A percentile compares a stretch with the other conserved stretches of the same genome.
These are phyloP conservation scores for Nesoenas mayeri DNA, from an alignment of 2,113 vertebrate genomes.

Conservation along the genomic window DNA sequence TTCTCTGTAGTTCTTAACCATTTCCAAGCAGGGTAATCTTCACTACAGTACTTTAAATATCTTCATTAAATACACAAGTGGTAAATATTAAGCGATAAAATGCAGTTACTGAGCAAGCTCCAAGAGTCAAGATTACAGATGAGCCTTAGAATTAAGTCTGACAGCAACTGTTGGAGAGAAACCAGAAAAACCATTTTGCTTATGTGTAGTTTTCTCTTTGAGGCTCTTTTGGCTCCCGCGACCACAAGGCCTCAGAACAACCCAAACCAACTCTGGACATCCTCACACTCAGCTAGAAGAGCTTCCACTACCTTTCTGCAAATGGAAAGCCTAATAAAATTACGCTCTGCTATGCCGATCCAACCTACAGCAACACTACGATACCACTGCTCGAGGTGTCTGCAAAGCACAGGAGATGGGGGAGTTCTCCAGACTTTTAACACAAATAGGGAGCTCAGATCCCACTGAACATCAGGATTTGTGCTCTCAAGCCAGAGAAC, in stretches of 20 bases:
- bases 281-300: background rate
- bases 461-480: background rate
- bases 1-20: background rate
- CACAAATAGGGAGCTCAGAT: rapidly evolving
- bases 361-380: background rate
- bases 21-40: background rate
- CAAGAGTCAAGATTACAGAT: background rate
- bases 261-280: background rate
- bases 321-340: background rate
- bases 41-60: background rate
- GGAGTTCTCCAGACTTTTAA: background rate
- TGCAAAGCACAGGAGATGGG: background rate
- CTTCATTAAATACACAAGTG: background rate
- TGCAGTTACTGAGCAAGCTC: background rate
- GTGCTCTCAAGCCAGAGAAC: background rate
- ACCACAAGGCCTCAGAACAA: background rate
- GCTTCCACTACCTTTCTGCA: background rate
- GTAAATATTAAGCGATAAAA: background rate
- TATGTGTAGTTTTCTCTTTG: background rate
- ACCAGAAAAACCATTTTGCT: background rate
- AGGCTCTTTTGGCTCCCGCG: background rate
- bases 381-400: background rate
- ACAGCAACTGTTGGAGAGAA: background rate
- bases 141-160: background rate
- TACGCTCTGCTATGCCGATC: background rate